These are phyloP conservation scores for Apostichopus leukothele DNA, from an alignment of 53 echinoderm and acorn worm species.

Conservation along the genomic window DNA sequence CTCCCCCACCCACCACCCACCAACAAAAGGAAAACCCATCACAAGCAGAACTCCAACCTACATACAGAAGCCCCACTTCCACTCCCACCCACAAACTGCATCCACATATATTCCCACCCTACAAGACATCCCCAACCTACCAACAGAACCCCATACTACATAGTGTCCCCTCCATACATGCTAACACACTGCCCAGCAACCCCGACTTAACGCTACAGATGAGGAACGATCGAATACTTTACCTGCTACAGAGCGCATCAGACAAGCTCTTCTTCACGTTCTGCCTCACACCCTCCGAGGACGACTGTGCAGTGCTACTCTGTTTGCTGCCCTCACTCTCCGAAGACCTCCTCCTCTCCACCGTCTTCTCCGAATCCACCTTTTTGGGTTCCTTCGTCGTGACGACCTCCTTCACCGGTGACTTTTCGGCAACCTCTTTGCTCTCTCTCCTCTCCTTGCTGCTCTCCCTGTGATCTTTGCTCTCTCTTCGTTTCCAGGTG, in stretches of 20 bases:
- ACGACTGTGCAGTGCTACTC: background rate
- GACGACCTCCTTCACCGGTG: slow-evolving; percentile 6
- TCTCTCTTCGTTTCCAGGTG: slow-evolving; percentile 19
- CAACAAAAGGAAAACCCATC: no score
- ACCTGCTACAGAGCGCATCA: slow-evolving; percentile 30
- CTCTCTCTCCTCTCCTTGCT: slow-evolving; percentile 13
- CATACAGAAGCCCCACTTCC: no score
- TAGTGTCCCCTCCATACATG: no score
- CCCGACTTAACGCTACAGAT: no score
- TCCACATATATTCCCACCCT: no score
- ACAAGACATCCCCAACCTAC: no score
- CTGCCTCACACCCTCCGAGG: slow-evolving; percentile 36
- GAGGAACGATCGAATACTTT: no score
- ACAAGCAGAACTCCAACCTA: no score
- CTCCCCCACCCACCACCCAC: no score
- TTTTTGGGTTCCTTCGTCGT: slow-evolving; percentile 36
- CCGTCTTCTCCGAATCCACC: slow-evolving; percentile 39
- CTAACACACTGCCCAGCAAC: no score
- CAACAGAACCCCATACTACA: no score
- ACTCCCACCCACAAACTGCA: no score
- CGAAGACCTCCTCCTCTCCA: background rate
- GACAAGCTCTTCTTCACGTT: slow-evolving; percentile 49
- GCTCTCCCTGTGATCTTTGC: slow-evolving; percentile 11
- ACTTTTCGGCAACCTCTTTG: slow-evolving; percentile 21
- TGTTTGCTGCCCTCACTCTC: slow-evolving; percentile 6